phyloP scores from a whole-genome alignment of 2,797 vertebrate genomes.

The Halcyon smyrnensis region DNA sequence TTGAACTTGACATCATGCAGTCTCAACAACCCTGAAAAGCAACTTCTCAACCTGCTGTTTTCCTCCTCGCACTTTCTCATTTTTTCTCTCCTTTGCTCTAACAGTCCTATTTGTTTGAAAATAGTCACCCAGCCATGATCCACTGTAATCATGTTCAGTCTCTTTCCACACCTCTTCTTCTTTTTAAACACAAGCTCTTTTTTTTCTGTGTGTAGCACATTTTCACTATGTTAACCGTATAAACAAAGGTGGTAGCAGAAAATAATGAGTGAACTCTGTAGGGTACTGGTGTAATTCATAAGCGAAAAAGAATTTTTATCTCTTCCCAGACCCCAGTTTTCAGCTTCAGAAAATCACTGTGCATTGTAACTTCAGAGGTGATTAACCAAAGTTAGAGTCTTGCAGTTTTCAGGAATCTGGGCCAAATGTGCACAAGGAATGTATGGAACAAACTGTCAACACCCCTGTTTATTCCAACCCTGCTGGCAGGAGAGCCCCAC shows the following conservation, averaged over 20 bases:
- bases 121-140: neutral
- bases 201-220: neutral
- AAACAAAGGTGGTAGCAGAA: neutral
- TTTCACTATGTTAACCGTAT: neutral
- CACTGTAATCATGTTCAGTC: neutral
- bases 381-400: neutral
- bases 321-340: neutral
- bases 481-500: neutral
- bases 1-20: neutral
- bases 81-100: neutral
- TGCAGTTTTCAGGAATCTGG: neutral
- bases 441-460: neutral
- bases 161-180: neutral
- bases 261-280: neutral
- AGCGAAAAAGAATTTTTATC: neutral
- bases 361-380: neutral
- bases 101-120: neutral
- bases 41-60: neutral
- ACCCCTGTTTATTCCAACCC: neutral
- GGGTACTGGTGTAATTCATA: neutral
- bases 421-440: conserved; percentile 33
- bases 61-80: neutral
- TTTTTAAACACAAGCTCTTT: neutral
- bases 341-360: neutral
- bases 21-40: neutral